Evolutionary conservation across 37 sponge, comb jelly and placozoan species (phyloP), one percentile per base, ranked within the genome.

Genomic region (Tethya wilhelma): DNA sequence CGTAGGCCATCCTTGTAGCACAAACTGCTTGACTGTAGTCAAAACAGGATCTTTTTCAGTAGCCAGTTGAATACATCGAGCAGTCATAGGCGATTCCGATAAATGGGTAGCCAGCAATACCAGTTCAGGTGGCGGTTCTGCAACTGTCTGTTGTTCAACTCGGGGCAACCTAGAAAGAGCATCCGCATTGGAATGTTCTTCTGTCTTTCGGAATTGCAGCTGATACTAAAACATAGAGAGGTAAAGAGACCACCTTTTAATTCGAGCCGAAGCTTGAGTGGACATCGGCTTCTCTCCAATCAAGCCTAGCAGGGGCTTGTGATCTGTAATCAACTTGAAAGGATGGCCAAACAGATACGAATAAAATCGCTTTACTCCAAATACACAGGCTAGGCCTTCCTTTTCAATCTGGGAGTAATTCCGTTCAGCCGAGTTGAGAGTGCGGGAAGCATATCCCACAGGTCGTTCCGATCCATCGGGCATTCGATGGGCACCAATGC

Each of bases 231-330:
- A 82, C 32, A 38, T 37, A 11, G 74, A 59, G 12, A 73, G 66
- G 39, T 62, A 49, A 28, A 78, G 28, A 11, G 67, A 63, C 80
- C 80, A 79, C 26, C 80, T 25, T 22, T 49, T 41, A 12, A 67
- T 68, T 46, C 69, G 25, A 19, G 69, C 56, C 11, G 80, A 79
- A 9, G 69, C 80, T 44, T 79, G 80, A 25, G 32, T 23, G 14
- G 80, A 79, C 5, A 58, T 67, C 8, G 80, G 22, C 11, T 32
- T 29, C 14, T 53, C 32, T 26, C 59, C 44, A 25, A 4, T 71
- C 46, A 81, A 28, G 43, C 34, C 63, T 31, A 71, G 32, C 59
- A 81, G 59, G 11, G 81, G 81, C 72, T 81, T 81, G 72, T 81
- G 81, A 63, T 81, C 81, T 38, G 81, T 81, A 9, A 59, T 17